A percentile compares a stretch with the other conserved stretches of the same genome.
phyloP scores from a whole-genome alignment of 2,113 vertebrate genomes.

The Dasyprocta punctata region DNA sequence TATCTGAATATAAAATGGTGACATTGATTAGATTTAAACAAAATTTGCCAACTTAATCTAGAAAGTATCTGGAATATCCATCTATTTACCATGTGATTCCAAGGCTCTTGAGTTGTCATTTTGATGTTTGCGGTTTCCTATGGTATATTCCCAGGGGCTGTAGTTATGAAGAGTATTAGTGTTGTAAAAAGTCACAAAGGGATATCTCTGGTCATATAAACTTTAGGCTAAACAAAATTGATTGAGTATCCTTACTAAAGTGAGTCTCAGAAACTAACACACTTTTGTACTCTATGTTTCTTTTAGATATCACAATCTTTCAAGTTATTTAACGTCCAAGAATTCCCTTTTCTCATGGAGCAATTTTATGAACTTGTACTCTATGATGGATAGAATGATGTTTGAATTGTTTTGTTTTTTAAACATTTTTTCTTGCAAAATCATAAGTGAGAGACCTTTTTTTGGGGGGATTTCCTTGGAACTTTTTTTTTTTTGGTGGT shows the following conservation, averaged over 20 bases:
- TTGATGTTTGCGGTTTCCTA: background rate
- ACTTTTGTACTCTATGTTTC: background rate
- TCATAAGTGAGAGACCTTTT: background rate
- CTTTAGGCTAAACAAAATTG: background rate
- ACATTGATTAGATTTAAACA: slow-evolving; percentile 7
- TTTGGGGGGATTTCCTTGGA: background rate
- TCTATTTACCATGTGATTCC: background rate
- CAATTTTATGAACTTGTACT: background rate
- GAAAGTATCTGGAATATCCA: background rate
- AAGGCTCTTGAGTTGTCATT: background rate
- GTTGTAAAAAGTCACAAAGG: background rate
- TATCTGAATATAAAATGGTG: background rate
- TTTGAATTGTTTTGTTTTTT: background rate
- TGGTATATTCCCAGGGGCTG: background rate
- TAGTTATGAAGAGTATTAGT: background rate
- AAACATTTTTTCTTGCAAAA: background rate
- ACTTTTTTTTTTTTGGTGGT: too few species aligned
- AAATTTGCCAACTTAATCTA: background rate
- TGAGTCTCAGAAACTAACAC: background rate
- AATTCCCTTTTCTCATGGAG: background rate
- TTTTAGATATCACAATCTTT: background rate
- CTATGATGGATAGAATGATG: background rate
- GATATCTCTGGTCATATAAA: background rate
- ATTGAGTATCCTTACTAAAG: background rate
- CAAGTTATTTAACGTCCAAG: background rate